These are phyloP conservation scores for Esperia sulphurella DNA, from an alignment of 2,888 invertebrate species.

Conservation along the genomic window DNA sequence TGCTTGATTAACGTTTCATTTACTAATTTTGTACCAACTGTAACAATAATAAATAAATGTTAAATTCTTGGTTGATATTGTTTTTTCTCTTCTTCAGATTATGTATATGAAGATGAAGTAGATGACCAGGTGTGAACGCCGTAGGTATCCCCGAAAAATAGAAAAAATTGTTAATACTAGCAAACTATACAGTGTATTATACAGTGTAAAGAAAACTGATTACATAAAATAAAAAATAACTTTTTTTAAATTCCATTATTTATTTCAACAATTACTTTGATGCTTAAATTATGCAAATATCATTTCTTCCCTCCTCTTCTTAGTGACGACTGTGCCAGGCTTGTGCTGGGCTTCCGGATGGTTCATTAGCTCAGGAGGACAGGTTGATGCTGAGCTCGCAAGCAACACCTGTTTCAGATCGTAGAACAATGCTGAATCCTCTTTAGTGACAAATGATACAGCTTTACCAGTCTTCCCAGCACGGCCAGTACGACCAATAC, in stretches of 20 bases:
- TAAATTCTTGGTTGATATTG: too few relatives aligned
- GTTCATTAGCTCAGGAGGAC: slow-evolving; percentile 97
- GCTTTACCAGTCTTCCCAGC: slow-evolving; percentile 98
- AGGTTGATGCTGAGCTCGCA: slow-evolving; percentile 94
- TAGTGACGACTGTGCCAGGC: slow-evolving; percentile 96
- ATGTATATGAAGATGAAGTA: slow-evolving; percentile 23
- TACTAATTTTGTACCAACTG: too few relatives aligned
- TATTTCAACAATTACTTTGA: background rate
- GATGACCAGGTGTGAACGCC: slow-evolving; percentile 19
- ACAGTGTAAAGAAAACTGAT: background rate
- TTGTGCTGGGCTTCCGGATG: slow-evolving; percentile 99
- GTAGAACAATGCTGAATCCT: slow-evolving; percentile 96
- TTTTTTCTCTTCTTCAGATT: slow-evolving; percentile 14
- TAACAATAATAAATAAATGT: too few relatives aligned
- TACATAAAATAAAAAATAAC: background rate
- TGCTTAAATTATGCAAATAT: slow-evolving; percentile 87
- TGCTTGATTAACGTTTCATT: too few relatives aligned
- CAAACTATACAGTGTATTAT: background rate
- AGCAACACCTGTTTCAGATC: slow-evolving; percentile 96
- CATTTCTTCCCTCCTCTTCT: slow-evolving; percentile 95
- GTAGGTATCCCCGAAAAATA: background rate
- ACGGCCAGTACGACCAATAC: slow-evolving; percentile 99
- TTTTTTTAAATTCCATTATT: background rate
- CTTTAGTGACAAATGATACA: slow-evolving; percentile 97
- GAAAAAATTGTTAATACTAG: background rate